A percentile compares a stretch with the other conserved stretches of the same genome.
These are phyloP conservation scores for Perognathus longimembris DNA, from an alignment of 2,113 vertebrate species.

Conservation along the genomic window DNA sequence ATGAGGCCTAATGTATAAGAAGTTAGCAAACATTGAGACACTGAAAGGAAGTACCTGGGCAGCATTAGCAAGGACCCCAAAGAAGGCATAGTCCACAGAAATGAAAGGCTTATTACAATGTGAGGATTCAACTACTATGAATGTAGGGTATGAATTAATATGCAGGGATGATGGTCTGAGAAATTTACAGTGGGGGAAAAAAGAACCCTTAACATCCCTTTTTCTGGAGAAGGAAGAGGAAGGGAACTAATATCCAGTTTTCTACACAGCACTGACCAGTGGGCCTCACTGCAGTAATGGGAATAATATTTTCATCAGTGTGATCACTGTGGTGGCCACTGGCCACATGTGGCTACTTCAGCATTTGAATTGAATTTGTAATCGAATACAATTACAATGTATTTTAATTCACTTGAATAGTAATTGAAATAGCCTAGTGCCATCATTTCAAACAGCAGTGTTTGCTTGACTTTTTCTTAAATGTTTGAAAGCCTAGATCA, in stretches of 20 bases:
- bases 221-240: not conserved
- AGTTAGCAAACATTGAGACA: not conserved
- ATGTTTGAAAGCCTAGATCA: not conserved
- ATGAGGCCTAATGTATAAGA: not conserved
- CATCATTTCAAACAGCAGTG: too few species aligned
- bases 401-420: not conserved
- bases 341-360: not conserved
- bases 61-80: not conserved
- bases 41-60: not conserved
- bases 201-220: not conserved
- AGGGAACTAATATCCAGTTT: not conserved
- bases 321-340: not conserved
- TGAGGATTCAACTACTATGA: not conserved
- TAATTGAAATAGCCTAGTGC: not conserved
- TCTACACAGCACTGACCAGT: fast-evolving
- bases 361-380: too few species aligned
- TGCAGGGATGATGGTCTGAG: not conserved
- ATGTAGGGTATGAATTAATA: too few species aligned
- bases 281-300: not conserved
- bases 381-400: not conserved
- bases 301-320: not conserved
- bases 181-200: not conserved
- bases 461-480: not conserved
- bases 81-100: not conserved
- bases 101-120: not conserved